Base-by-base conservation (phyloP, 2,113 vertebrate species). In the Ceyx melanurus region DNA sequence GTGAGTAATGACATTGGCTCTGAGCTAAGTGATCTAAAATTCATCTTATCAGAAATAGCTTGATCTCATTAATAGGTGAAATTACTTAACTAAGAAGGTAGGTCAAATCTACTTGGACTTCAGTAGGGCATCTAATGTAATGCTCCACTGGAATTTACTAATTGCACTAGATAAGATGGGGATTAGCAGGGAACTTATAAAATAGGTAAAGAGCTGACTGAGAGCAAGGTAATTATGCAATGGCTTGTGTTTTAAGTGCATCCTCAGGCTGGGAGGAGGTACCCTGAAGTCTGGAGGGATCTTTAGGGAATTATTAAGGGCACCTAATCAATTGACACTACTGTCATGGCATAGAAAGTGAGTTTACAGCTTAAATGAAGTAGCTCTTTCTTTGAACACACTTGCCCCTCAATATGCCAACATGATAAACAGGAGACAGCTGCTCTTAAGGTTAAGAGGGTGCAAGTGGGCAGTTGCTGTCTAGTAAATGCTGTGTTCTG, bases 271-370 rank as follows among this genome's bases (percentile, higher is more conserved):
- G 33, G 28, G 61, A 76, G 28, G 35, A 92, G 53, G 35, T 87
- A 73, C 13, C 50, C n/a, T 22, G 53, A 81, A 70, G 5, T 35
- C 54, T 67, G 72, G 61, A 70, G 54, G 29, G 35, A 45, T 84
- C 84, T 82, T 76, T 92, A 87, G 61, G 53, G 57, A 65, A 74
- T 54, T 75, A 87, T 92, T 89, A 92, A 82, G 45, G 58, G 62
- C 25, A 87, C 42, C 42, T 79, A 87, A 89, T 92, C 82, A 85
- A 33, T 79, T 91, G 33, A 48, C 62, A 73, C 37, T 66, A 57
- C n/a, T 60, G 43, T 60, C 60, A 51, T 33, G 25, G 80, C 50
- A 23, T 62, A 33, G n/a, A 57, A 14, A 8, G 46, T 60, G 77
- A 89, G 53, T 70, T 88, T 72, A 70, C 45, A 68, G n/a, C 31